Base-by-base conservation (phyloP, 2,797 vertebrate species). In the Anguilla megastoma region DNA sequence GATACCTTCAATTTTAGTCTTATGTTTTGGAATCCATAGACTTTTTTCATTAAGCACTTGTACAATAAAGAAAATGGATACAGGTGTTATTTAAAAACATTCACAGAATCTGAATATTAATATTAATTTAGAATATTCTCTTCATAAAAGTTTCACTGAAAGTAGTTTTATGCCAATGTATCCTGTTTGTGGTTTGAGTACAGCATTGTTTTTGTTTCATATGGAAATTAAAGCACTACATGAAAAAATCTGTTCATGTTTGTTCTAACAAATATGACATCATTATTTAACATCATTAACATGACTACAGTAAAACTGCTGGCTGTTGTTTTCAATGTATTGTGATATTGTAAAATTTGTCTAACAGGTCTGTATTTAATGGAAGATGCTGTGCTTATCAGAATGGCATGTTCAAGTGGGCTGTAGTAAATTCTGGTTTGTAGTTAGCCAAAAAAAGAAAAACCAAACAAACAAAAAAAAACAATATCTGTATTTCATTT, bases 381-480 rank as follows among this genome's bases (percentile, higher is more conserved):
- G 36, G 41, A 45, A 80, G 41, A 10, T 18, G 48, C 21, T 21
- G 41, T 48, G 36, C 41, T 80, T 80, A 45, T 74, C 9, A 12
- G 69, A 74, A 74, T 74, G 69, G 69, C 33, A 74, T 36, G 69
- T 74, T 74, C 69, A 33, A 74, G 30, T 36, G 12, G 69, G 69
- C 9, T 33, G 14, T 36, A 74, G 9, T 74, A 14, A 21, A 74
- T 74, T 12, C 69, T 7, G 10, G 30, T 12, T 74, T 74, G 63
- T 69, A 30, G 27, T 33, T 74, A 6, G 27, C 30, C 69, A 33
- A 36, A 74, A 74, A 74, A 4, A 2, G 2, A 9, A 41, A 41
- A 3, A 3, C 3, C 41, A 45, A 45, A 76, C 36, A 5, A 14
- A 52, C 50, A 52, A 52, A 8, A 52, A 52, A 50, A 76, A 16